These are phyloP conservation scores for Lottia scabra DNA, from an alignment of 2,888 invertebrate genomes.

Conservation along the genomic window DNA sequence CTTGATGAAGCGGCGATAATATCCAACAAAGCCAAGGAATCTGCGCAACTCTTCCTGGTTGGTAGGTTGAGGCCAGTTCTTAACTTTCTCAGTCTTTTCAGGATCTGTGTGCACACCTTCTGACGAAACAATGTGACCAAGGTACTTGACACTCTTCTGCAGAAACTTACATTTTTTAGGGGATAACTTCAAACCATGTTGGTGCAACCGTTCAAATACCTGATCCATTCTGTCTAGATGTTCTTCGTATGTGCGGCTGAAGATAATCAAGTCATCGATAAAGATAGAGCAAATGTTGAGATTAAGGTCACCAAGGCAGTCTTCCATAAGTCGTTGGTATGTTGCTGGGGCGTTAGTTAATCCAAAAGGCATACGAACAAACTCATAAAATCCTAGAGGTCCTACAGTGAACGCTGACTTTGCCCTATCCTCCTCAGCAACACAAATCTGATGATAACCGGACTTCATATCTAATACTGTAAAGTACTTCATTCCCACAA, in stretches of 20 bases:
- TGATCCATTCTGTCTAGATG: constrained; percentile 19
- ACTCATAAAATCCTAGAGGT: background rate
- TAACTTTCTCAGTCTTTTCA: constrained; percentile 16
- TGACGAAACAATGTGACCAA: background rate
- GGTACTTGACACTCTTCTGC: background rate
- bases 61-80: background rate
- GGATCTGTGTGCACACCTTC: constrained; percentile 5
- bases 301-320: constrained; percentile 6
- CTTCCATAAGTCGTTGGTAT: background rate
- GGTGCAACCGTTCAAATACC: constrained; percentile 17
- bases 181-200: constrained; percentile 17
- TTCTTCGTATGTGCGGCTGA: constrained; percentile 20
- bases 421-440: background rate
- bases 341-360: background rate
- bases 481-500: too few relatives aligned
- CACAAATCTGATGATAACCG: background rate
- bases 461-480: constrained; percentile 7
- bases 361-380: background rate
- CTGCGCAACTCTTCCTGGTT: background rate
- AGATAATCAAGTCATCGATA: constrained; percentile 18
- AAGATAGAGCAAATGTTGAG: constrained; percentile 8
- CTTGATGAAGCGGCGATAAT: constrained; percentile 8
- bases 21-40: constrained; percentile 19
- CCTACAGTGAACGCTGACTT: background rate
- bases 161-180: background rate